Evolutionary conservation across 2,113 vertebrate species (phyloP), one percentile per base, ranked within the genome.

Genomic region (Sialia sialis): DNA sequence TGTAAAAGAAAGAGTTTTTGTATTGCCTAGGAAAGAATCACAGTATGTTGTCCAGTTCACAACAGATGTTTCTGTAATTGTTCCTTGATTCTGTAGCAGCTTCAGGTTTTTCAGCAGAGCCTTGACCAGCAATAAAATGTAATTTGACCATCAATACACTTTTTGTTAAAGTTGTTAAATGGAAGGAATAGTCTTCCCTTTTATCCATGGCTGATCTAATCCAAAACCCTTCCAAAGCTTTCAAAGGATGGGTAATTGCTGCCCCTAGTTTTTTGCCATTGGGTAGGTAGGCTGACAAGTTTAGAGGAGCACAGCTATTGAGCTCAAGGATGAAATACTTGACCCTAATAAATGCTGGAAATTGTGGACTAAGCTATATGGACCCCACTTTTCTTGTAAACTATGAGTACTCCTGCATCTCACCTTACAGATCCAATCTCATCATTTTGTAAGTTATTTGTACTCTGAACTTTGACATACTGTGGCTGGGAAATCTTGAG

Each of bases 11-110:
- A 69, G 58, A 80, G 63, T 38, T 91, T 74, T 70, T 90, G 23
- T 81, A 38, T 68, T 62, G 44, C 86, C 51, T 73, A 54, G 63
- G 55, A 92, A 82, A 60, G 21, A 21, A 52, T 89, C 39, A 30
- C 39, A 38, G 41, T 88, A 29, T 18, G 52, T 81, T 94, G 84
- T 85, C 86, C 34, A 64, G 73, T 75, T 91, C 83, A 85, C 70
- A 95, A 84, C 77, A 96, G 89, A 97, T 88, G 92, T 96, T 96
- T 86, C 72, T 94, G 20, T 95, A 96, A 94, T 92, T 93, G 77
- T 88, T 97, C 70, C 93, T 95, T 86, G 68, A 74, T 76, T 88
- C 82, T 91, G 70, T 69, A 93, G 88, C 1, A 0, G 75, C 84
- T 94, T 97, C 91, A 87, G 54, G 84, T 95, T 88, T 92, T 96